Evolutionary conservation across 2,888 invertebrate species (phyloP), one percentile per base, ranked within the genome.

Genomic region (Drosophila neonasuta): DNA sequence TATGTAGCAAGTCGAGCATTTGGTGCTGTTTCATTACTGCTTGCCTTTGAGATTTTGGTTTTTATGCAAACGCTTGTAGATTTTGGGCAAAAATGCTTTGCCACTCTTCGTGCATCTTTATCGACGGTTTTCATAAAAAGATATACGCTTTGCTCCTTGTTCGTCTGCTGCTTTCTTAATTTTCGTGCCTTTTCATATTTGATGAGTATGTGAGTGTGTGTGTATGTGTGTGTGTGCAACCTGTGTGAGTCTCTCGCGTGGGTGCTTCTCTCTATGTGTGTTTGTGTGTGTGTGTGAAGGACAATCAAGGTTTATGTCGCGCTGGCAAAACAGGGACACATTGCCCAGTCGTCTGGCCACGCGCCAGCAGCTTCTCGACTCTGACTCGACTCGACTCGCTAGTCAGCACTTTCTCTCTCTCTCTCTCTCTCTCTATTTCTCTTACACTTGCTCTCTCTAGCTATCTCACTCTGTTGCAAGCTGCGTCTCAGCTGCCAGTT

Each of bases 171-270:
- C 49, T 55, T 62, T 66, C 50, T 74, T 63, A 74, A 77, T 74
- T 74, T 82, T 61, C 49, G 52, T 57, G 68, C 62, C 63, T 60
- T 71, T 68, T 59, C 77, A 69, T 81, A 60, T 74, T 77, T 74
- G 77, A 84, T 77, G 82, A 66, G 63, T 52, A 57, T 68, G 58
- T 68, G 34, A 1, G 41, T 17, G 45, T 58, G 34, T 11, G 48
- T 17, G 49, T 8, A 9, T n/a, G n/a, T 32, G 42, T 32, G 44
- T 57, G 29, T 10, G 51, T 32, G 49, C 41, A 32, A 45, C 45
- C 46, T 42, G 39, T 48, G 45, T 36, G 34, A 45, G 36, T 56
- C 15, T 39, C 49, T 8, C n/a, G 48, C 32, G 29, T 54, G 41
- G 42, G 39, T 34, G 30, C 54, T 30, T 32, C 9, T 36, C 32